Conservation (phyloP, 2,797 vertebrate species). For the Oryzias sinensis region DNA sequence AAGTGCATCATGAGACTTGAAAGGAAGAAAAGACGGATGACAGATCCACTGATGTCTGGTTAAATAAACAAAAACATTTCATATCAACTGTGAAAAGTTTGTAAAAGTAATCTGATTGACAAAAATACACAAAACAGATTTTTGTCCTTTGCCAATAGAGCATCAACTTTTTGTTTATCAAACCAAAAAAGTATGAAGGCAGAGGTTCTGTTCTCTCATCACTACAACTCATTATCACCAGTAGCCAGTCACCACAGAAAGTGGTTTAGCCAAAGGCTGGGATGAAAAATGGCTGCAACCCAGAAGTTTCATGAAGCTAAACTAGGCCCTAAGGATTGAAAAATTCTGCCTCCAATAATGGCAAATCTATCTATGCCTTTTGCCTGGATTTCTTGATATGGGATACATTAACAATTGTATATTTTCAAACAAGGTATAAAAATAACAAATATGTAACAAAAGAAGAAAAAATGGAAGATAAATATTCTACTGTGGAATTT, state of each 20-base stretch:
- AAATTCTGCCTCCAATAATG: conserved; percentile 14
- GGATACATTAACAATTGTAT: too few species aligned
- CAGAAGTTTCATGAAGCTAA: conserved; percentile 30
- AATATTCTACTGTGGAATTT: neutral
- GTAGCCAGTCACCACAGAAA: conserved; percentile 15
- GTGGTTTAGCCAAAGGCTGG: conserved; percentile 19
- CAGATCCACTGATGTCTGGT: too few species aligned
- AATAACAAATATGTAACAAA: neutral
- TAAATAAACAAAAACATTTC: too few species aligned
- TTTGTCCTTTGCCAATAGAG: neutral
- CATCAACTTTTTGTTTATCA: conserved; percentile 1
- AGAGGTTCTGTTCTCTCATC: conserved; percentile 1
- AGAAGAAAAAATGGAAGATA: neutral
- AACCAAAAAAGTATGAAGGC: conserved; percentile 9
- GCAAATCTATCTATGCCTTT: neutral
- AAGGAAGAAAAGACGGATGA: too few species aligned
- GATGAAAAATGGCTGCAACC: conserved; percentile 28
- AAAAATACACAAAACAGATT: neutral
- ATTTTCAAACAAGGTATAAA: neutral
- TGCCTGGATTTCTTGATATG: neutral
- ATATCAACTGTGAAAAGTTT: too few species aligned
- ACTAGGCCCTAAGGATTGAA: conserved; percentile 17
- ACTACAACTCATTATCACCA: conserved; percentile 25
- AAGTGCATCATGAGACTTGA: too few species aligned
- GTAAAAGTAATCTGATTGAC: neutral